phyloP scores from a whole-genome alignment of 2,113 vertebrate genomes.

The Artemisiospiza belli region DNA sequence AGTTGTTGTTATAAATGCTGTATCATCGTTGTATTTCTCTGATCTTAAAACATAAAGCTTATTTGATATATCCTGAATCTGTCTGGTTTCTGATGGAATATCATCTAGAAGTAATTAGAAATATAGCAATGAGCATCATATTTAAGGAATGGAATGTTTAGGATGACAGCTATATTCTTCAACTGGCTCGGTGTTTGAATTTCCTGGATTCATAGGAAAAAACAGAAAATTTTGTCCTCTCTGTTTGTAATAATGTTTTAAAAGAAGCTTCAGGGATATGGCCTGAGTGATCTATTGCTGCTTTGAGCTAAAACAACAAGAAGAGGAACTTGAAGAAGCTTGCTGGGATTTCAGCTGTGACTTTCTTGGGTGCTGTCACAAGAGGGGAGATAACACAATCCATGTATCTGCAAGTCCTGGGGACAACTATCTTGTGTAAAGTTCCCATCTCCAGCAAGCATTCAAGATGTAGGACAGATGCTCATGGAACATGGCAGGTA shows the following conservation, averaged over 20 bases:
- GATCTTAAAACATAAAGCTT: background rate
- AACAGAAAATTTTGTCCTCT: background rate
- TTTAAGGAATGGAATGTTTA: background rate
- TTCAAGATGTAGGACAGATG: background rate
- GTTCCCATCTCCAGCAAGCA: background rate
- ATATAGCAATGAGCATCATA: background rate
- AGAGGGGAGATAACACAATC: background rate
- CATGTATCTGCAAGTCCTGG: background rate
- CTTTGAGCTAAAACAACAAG: background rate
- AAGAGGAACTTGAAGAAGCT: background rate
- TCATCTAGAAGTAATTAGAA: background rate
- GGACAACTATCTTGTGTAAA: background rate
- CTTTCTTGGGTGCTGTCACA: background rate
- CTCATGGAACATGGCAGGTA: background rate
- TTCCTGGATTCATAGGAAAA: background rate
- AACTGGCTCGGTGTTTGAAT: background rate
- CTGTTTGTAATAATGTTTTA: background rate
- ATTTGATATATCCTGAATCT: background rate
- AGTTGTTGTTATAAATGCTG: constrained; percentile 27
- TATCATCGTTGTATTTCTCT: constrained; percentile 34
- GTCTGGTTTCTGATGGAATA: background rate
- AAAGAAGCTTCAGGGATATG: background rate
- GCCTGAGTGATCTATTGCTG: background rate
- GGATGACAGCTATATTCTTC: background rate
- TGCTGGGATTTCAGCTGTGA: background rate